Evolutionary conservation across 2,797 vertebrate species (phyloP), one percentile per base, ranked within the genome.

Genomic region (Hephaestus fuliginosus): DNA sequence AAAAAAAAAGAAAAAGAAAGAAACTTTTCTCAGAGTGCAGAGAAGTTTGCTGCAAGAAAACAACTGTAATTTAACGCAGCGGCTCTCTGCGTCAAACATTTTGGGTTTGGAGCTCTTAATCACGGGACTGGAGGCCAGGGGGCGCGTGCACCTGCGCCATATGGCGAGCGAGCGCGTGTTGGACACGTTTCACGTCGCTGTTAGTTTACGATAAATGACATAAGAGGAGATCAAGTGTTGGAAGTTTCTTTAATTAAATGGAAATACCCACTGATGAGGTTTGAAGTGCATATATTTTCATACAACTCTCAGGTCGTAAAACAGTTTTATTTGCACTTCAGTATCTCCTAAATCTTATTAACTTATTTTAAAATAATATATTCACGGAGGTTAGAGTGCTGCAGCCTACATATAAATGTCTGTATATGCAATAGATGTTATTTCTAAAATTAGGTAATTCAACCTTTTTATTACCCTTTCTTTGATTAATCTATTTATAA

Each of bases 161-260:
- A 98, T 96, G 97, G 97, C 91, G 86, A 96, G 95, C 96, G 96
- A 94, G 96, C 89, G 58, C 92, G 93, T 95, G 95, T 90, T 93
- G 94, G 94, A 73, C 76, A 83, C 80, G 70, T 89, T 87, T 88
- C 76, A 68, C 18, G n/a, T 65, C 33, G 55, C 55, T 49, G 70
- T 66, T 70, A 46, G 53, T 88, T 89, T 78, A 65, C 64, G 2
- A 68, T 85, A 69, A 74, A 75, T 85, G 65, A 85, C 68, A 33
- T 17, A 41, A 76, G 56, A 51, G 43, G 58, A 44, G 65, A 73
- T 77, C 48, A 36, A 69, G 68, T 81, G 78, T 52, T 51, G 8
- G 70, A 63, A 14, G 55, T 43, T 17, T 61, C 18, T 81, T 76
- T 70, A 30, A 49, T 70, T 55, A 18, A 43, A 72, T 63, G 20